These are phyloP conservation scores for Xerus rutilus DNA, from an alignment of 2,797 vertebrate genomes.

Conservation along the genomic window DNA sequence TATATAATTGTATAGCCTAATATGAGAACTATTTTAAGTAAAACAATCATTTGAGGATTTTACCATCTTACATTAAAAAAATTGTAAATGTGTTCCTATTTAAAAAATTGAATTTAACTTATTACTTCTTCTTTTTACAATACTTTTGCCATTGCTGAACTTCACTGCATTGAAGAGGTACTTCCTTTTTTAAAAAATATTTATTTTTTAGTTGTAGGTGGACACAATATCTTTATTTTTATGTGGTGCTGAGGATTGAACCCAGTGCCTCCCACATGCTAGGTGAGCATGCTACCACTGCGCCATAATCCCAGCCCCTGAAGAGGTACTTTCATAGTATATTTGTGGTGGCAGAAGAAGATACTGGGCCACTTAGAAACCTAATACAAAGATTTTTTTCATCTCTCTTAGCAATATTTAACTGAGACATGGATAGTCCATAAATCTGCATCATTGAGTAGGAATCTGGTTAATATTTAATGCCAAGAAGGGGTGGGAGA, in stretches of 20 bases:
- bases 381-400: background rate
- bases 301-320: too few species aligned
- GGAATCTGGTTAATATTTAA: slow-evolving; percentile 52
- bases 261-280: too few species aligned
- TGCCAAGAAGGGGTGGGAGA: slow-evolving; percentile 4
- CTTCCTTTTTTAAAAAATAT: too few species aligned
- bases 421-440: background rate
- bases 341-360: slow-evolving; percentile 4
- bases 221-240: too few species aligned
- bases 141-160: slow-evolving; percentile 55
- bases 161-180: slow-evolving; percentile 51
- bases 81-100: slow-evolving; percentile 39
- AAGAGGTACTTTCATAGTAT: slow-evolving; percentile 34
- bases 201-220: too few species aligned
- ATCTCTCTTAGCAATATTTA: background rate
- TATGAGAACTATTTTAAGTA: slow-evolving; percentile 64
- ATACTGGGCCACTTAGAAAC: slow-evolving; percentile 32
- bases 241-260: too few species aligned
- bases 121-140: slow-evolving; percentile 12
- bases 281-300: too few species aligned
- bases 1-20: slow-evolving; percentile 41
- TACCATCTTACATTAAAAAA: slow-evolving; percentile 55
- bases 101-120: slow-evolving; percentile 61
- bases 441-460: slow-evolving; percentile 44
- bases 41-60: slow-evolving; percentile 59